Conservation (phyloP, 1,140 invertebrate genomes). For the Drosophila trapezifrons region DNA sequence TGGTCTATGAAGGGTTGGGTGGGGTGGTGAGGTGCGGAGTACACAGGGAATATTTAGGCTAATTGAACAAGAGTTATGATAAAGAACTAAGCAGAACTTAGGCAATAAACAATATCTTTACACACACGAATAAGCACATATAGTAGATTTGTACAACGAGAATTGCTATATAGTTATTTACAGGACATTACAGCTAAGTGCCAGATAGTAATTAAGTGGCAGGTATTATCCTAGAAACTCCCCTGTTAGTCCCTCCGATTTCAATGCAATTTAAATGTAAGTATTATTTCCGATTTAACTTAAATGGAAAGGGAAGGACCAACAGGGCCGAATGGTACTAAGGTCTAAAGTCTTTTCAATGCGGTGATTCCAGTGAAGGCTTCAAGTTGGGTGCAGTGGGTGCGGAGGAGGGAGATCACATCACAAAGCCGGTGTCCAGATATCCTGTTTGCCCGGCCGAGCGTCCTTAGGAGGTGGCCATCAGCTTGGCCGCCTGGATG, state of each 20-base stretch:
- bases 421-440: slow-evolving; percentile 44
- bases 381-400: slow-evolving; percentile 20
- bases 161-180: slow-evolving; percentile 65
- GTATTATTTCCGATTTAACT: neutral
- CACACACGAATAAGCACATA: slow-evolving; percentile 26
- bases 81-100: slow-evolving; percentile 22
- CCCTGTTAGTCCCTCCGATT: neutral
- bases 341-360: slow-evolving; percentile 74
- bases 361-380: slow-evolving; percentile 52
- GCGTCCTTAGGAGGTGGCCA: slow-evolving; percentile 89
- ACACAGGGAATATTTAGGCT: slow-evolving; percentile 55
- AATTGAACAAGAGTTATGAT: slow-evolving; percentile 39
- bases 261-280: neutral
- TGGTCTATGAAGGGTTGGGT: slow-evolving; percentile 49
- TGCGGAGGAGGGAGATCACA: slow-evolving; percentile 47
- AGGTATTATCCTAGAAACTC: slow-evolving; percentile 36
- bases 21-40: slow-evolving; percentile 29
- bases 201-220: slow-evolving; percentile 15
- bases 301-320: neutral
- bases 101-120: slow-evolving; percentile 49
- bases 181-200: slow-evolving; percentile 42
- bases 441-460: neutral
- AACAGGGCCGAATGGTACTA: slow-evolving; percentile 6
- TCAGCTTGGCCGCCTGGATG: slow-evolving; percentile 90
- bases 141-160: slow-evolving; percentile 64